These are phyloP conservation scores for Diaprepes abbreviatus DNA, from an alignment of 2,888 invertebrate genomes.

Conservation along the genomic window DNA sequence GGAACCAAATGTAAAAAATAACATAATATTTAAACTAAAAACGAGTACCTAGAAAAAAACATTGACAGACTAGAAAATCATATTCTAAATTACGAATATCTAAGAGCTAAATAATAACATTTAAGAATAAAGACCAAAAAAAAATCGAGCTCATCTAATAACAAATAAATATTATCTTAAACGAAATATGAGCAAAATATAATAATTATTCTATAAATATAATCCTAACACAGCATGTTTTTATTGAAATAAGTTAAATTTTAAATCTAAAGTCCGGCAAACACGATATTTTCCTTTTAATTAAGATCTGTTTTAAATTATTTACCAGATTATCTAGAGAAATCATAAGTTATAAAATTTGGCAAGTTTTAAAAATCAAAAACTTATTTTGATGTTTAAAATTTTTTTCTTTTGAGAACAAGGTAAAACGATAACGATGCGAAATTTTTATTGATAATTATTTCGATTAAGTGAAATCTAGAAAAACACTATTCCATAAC, in stretches of 20 bases:
- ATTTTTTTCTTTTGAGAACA: too few species aligned
- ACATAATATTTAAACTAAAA: conserved; percentile 57
- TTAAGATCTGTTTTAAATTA: too few species aligned
- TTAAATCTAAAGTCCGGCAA: conserved; percentile 21
- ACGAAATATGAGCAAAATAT: conserved; percentile 60
- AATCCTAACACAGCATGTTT: conserved; percentile 61
- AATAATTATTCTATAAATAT: conserved; percentile 53
- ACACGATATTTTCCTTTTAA: background rate
- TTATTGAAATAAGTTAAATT: conserved; percentile 54
- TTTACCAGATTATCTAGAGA: too few species aligned
- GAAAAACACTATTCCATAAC: too few species aligned
- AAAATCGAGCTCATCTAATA: conserved; percentile 49
- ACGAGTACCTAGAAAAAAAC: conserved; percentile 58
- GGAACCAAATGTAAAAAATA: conserved; percentile 59
- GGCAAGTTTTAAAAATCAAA: too few species aligned
- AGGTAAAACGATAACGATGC: too few species aligned
- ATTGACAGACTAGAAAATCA: conserved; percentile 64
- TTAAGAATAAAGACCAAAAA: conserved; percentile 57
- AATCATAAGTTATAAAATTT: too few species aligned
- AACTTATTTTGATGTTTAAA: too few species aligned
- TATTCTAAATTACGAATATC: conserved; percentile 60
- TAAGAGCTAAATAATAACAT: conserved; percentile 56
- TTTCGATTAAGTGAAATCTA: too few species aligned
- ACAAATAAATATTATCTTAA: conserved; percentile 61
- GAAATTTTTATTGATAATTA: too few species aligned